Evolutionary conservation across 2,113 vertebrate genomes (phyloP), one percentile per base, ranked within the genome.

Genomic region (Aptenodytes forsteri): DNA sequence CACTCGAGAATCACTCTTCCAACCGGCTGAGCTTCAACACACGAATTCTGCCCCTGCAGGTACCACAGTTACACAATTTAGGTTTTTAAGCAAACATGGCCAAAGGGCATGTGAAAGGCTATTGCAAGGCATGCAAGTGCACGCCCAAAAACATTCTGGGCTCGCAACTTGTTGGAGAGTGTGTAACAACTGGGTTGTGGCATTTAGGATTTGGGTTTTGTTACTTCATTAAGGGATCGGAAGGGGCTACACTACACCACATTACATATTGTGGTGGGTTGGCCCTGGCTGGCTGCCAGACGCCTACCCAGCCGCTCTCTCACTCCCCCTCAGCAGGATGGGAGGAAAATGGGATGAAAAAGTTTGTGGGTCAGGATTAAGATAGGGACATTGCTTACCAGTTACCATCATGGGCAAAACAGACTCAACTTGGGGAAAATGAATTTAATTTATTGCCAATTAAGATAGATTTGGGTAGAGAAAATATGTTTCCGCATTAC

Each of bases 231-330:
- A 62, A 11, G 46, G 61, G 65, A 38, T 11, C 0, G 2, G 27
- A 44, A 44, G 3, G 30, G 36, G 56, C 36, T 32, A 4, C 4
- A 2, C 46, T 12, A 10, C 13, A 4, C 4, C 23, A 13, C 12
- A 2, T 16, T 4, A 25, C 26, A 10, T 7, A 5, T 0, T 11
- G 22, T 18, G 36, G 26, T 27, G 36, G 42, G 55, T 18, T 76
- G 32, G 29, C 27, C 23, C 9, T 46, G 30, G 23, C 27, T 50
- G 56, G 42, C 49, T 58, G 62, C 13, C 19, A 40, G 36, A 6
- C 10, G 21, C 36, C 55, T 5, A 26, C 47, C 61, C 32, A 69
- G 67, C 36, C 0, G 2, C 66, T 30, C 30, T 32, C 42, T 34
- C 6, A 10, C 7, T 9, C 12, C 17, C 54, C 47, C 55, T 20